Conservation (phyloP, 2,888 invertebrate species). For the Subacronicta megacephala region DNA sequence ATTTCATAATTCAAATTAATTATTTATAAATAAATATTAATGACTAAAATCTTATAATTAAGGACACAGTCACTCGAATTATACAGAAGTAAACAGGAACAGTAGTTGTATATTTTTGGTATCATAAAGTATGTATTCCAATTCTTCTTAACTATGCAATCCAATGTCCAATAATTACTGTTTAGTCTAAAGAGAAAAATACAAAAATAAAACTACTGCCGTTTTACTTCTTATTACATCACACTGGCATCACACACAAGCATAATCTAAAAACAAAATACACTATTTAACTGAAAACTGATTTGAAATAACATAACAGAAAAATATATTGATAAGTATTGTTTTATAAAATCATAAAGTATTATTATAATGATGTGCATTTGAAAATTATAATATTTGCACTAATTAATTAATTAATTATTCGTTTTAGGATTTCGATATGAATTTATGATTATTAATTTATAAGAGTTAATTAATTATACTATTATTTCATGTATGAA, state of each 20-base stretch:
- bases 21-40: slow-evolving; percentile 61
- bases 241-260: too few species aligned
- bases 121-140: too few species aligned
- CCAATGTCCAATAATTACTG: too few species aligned
- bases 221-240: slow-evolving; percentile 10
- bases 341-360: slow-evolving; percentile 16
- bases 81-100: slow-evolving; percentile 15
- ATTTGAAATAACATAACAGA: slow-evolving; percentile 13
- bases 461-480: neutral
- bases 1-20: slow-evolving; percentile 55
- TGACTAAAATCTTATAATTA: slow-evolving; percentile 59
- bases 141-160: too few species aligned
- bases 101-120: slow-evolving; percentile 8
- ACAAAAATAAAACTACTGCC: slow-evolving; percentile 21
- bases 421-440: neutral
- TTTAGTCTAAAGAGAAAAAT: too few species aligned
- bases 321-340: slow-evolving; percentile 17
- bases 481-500: neutral
- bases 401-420: neutral
- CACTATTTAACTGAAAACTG: slow-evolving; percentile 6
- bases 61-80: slow-evolving; percentile 46
- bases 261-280: slow-evolving; percentile 19
- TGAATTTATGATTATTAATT: neutral
- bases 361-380: too few species aligned
- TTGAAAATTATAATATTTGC: slow-evolving; percentile 1